Base-by-base conservation (phyloP, 1,140 invertebrate species). In the Centruroides sculpturatus region DNA sequence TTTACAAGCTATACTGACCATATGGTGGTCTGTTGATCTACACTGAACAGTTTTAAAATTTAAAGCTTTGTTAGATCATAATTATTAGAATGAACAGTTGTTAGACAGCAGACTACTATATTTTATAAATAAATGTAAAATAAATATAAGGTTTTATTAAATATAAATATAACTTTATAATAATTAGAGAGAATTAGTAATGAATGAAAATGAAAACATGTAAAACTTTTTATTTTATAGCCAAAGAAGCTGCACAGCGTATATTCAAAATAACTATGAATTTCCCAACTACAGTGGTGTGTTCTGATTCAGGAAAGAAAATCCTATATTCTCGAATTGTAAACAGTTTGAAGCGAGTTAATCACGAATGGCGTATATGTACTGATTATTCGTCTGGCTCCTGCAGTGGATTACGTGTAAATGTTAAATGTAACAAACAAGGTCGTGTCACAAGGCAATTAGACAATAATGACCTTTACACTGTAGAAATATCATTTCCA, bases 341-440 rank as follows among this genome's bases (percentile, higher is more conserved):
- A 65, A 83, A 85, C 67, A 89, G 89, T 13, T 85, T 95, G 35
- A 89, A 92, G 66, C 83, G 88, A 48, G 77, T 94, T 13, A 94
- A 95, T 69, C 80, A 88, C 66, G 87, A 92, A 66, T 93, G 90
- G 91, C 91, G 89, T 76, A 89, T 93, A 82, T 93, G 89, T 71
- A 89, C 89, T 0, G 89, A 89, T 66, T 80, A 84, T 13, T 54
- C 60, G 8, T 93, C 90, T 71, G 23, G 23, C 2, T 23, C 23
- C 23, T 90, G 89, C 72, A 87, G 92, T 69, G 49, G 49, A 51
- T 81, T 87, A 57, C 91, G 93, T 65, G 85, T 90, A 67, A 87
- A 93, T 0, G 58, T 62, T 4, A 89, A 89, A 72, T 94, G 91
- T 69, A 87, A 55, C 36, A 68, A 58, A 35, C 59, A 50, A 12